Base-by-base conservation (phyloP, 2,797 vertebrate genomes). In the Botia almorhae region DNA sequence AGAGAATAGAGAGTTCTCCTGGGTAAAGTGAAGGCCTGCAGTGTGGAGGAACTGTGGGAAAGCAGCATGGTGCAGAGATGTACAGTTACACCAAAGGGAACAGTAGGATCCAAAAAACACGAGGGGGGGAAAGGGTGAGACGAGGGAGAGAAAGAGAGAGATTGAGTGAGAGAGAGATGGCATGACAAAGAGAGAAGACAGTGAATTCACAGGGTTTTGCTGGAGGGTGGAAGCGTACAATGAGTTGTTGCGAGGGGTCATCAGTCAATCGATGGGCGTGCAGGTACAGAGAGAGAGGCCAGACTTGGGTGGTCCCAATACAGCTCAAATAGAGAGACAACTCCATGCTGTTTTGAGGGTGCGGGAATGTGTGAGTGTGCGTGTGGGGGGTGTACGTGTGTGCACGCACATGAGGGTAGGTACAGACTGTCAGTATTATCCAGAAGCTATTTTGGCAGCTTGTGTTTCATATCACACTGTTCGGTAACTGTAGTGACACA, bases 11-110 rank as follows among this genome's bases (percentile, higher is more conserved):
- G 86, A 87, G 87, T 81, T 81, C 67, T 81, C 73, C 74, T 84
- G 81, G 71, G 83, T 70, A 84, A 83, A 85, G 86, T 83, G 81
- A 69, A 7, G 68, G 67, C 73, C 83, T 83, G 87, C 83, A 85
- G 80, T 74, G 81, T 83, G 80, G 81, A 88, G 85, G 82, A 83
- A 92, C 89, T 85, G 87, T 87, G 86, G 88, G 81, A 89, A 85
- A 85, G 85, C 87, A 88, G 84, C 80, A 61, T 85, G 87, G 85
- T 76, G 84, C 69, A 78, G 48, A 51, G 56, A 53, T 76, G 81
- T 73, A 78, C 73, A 71, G 46, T 74, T 23, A 50, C 19, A 69
- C 68, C 55, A 56, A 53, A 80, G 78, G 12, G 69, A 80, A 80
- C 50, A 65, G 78, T 67, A 56, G 78, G 78, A 65, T 78, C 46